Conservation (phyloP, 2,888 invertebrate species). For the Folsomia manolachei region DNA sequence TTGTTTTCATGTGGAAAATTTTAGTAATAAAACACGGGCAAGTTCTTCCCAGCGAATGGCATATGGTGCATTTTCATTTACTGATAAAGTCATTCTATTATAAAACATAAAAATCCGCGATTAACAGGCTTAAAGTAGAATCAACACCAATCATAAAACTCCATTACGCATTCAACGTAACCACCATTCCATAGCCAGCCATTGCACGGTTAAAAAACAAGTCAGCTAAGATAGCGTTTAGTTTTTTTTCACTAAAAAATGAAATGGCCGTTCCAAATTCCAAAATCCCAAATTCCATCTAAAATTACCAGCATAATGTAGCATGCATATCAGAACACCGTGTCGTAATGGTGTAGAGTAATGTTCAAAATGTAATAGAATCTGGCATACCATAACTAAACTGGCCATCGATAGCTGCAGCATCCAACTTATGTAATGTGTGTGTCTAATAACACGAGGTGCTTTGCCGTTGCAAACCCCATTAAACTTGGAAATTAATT, state of each 20-base stretch:
- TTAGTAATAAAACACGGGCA: not conserved
- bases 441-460: no score
- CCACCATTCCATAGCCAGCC: no score
- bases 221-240: no score
- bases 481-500: slow-evolving; percentile 8
- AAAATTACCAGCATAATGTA: not conserved
- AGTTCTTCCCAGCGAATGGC: no score
- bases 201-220: no score
- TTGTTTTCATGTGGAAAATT: slow-evolving; percentile 8
- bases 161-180: no score
- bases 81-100: no score
- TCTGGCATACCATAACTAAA: not conserved
- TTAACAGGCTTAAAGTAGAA: no score
- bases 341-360: not conserved
- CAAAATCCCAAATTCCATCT: not conserved
- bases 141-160: no score
- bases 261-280: not conserved
- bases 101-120: no score
- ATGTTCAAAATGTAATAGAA: slow-evolving; percentile 1
- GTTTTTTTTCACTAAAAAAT: not conserved
- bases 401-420: not conserved
- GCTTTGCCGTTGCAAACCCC: not conserved
- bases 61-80: no score
- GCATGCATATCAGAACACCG: not conserved
- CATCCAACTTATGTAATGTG: not conserved